Percentiles rank a stretch among this genome's conserved stretches.
Conservation (phyloP, 2,888 invertebrate genomes). For the Caenorhabditis macrosperma region DNA sequence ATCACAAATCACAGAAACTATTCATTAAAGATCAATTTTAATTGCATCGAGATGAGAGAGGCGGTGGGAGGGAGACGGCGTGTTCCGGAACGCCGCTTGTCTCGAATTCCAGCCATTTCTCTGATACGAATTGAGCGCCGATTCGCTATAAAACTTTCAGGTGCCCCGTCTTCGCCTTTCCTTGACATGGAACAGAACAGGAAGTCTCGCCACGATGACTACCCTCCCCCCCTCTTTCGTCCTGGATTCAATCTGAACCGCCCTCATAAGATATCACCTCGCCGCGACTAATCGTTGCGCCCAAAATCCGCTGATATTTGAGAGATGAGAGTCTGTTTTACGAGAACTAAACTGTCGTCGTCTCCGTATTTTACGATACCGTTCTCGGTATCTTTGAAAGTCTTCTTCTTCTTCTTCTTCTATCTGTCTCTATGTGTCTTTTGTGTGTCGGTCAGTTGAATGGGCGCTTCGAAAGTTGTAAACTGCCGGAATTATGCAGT, state of each 20-base stretch:
- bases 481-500: constrained; percentile 14
- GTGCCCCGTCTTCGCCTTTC: not conserved
- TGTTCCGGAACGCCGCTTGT: constrained; percentile 8
- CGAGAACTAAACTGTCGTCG: not conserved
- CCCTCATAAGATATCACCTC: constrained; percentile 13
- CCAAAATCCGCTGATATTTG: constrained; percentile 31
- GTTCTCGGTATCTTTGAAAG: constrained; percentile 33
- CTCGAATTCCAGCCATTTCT: not conserved
- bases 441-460: not conserved
- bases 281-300: constrained; percentile 19
- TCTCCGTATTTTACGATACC: constrained; percentile 15
- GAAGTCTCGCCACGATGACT: no score
- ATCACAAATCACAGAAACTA: constrained; percentile 1
- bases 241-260: constrained; percentile 3
- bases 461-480: constrained; percentile 10
- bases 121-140: not conserved
- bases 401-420: no score
- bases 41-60: constrained; percentile 15
- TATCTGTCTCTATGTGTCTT: not conserved
- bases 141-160: not conserved
- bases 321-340: constrained; percentile 41
- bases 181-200: not conserved
- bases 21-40: constrained; percentile 41
- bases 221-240: not conserved
- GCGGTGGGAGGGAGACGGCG: not conserved